Base-by-base conservation (phyloP, 1,140 invertebrate genomes). In the Heliconius hewitsoni region DNA sequence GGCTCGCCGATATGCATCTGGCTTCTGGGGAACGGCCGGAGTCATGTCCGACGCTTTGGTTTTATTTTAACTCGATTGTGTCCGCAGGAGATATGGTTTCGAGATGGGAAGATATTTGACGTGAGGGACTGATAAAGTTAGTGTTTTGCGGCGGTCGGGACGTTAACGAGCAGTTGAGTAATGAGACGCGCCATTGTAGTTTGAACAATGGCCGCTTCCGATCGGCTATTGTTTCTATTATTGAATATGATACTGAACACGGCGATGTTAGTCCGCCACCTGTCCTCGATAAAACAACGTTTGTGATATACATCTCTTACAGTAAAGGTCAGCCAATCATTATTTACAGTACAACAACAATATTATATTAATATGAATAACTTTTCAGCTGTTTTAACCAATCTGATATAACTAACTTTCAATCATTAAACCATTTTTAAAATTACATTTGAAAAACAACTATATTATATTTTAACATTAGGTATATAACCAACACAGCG, bases 161-260 rank as follows among this genome's bases (percentile, higher is more conserved):
- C 90, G 91, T 92, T 93, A 93, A 93, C 92, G 91, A 94, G 91
- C 86, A 80, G 82, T 85, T 94, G 92, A 93, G 92, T 94, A 93
- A 94, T 93, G 90, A 92, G 91, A 85, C 86, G 82, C 78, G 88
- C 90, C 87, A 91, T 94, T 92, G 92, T 92, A 87, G 85, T 87
- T 84, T 90, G 87, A 91, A 93, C 92, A 93, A 93, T 93, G 87
- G 88, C 81, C 81, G 84, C 86, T 85, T 83, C 86, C 83, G 85
- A 87, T 87, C 81, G 84, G 60, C 90, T 83, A 91, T 94, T 94
- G 91, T 94, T 93, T 91, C 90, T 91, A 91, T 91, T 89, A 89
- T 90, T 93, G 88, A 90, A 90, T 90, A 89, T 87, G 85, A 91
- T 89, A 77, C 55, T n/a, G 66, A 42, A 70, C 74, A 78, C 74